Percentiles rank a stretch among this genome's conserved stretches.
phyloP scores from a whole-genome alignment of 2,888 invertebrate genomes.

The Prosopocoilus inquinatus region DNA sequence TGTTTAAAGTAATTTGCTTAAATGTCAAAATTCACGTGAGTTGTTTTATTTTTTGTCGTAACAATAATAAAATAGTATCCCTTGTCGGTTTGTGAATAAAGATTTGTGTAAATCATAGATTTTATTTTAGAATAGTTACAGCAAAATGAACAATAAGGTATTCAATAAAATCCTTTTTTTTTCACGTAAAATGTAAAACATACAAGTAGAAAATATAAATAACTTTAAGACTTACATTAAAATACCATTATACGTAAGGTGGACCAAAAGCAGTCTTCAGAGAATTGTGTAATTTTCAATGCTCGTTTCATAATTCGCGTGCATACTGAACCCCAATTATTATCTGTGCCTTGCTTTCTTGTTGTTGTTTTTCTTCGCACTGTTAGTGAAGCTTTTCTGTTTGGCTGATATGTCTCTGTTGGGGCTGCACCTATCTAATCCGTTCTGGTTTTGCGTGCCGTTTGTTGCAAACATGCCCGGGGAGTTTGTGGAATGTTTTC shows the following conservation, averaged over 20 bases:
- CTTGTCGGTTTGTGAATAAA: no score
- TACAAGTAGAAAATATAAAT: constrained; percentile 3
- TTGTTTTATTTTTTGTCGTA: no score
- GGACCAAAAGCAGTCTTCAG: constrained; percentile 2
- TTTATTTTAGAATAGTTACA: no score
- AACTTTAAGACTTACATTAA: not conserved
- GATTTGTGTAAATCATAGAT: no score
- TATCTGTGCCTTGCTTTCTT: constrained; percentile 83
- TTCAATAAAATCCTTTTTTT: constrained; percentile 1
- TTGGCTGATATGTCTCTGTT: constrained; percentile 65
- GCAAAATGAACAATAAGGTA: not conserved
- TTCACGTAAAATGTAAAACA: not conserved
- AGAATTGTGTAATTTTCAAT: not conserved
- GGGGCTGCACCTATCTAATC: constrained; percentile 47
- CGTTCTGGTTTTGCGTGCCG: constrained; percentile 46
- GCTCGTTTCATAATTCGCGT: not conserved
- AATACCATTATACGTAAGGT: not conserved
- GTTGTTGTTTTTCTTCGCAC: constrained; percentile 68
- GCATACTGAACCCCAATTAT: constrained; percentile 1
- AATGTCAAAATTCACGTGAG: no score
- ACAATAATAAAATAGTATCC: no score
- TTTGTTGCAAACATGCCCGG: constrained; percentile 37
- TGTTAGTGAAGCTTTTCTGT: constrained; percentile 58
- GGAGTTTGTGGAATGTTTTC: constrained; percentile 46
- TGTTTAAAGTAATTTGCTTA: no score